Percentiles rank a stretch among this genome's conserved stretches.
Conservation (phyloP, 2,888 invertebrate genomes). For the Emmelina monodactyla region DNA sequence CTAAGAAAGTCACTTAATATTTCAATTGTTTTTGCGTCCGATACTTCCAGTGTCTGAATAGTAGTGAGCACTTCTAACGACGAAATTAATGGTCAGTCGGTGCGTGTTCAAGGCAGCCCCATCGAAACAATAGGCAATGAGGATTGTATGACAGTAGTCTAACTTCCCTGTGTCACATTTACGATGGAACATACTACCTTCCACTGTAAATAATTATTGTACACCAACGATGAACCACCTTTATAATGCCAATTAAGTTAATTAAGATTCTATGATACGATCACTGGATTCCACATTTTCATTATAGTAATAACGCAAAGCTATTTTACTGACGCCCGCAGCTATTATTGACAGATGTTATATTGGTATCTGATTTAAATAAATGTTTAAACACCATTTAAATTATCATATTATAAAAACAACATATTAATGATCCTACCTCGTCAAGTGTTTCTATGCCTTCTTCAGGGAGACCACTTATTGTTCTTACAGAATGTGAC, state of each 20-base stretch:
- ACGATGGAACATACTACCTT: slow-evolving; percentile 37
- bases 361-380: too few relatives aligned
- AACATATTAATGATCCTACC: slow-evolving; percentile 17
- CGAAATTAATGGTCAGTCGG: slow-evolving; percentile 38
- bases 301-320: too few relatives aligned
- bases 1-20: too few relatives aligned
- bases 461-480: slow-evolving; percentile 27
- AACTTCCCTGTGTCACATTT: slow-evolving; percentile 45
- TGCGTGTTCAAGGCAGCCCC: slow-evolving; percentile 47
- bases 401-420: too few relatives aligned
- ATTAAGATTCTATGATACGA: too few relatives aligned
- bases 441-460: slow-evolving; percentile 30
- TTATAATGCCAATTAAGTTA: too few relatives aligned
- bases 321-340: too few relatives aligned
- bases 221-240: too few relatives aligned
- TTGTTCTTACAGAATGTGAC: slow-evolving; percentile 13
- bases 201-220: slow-evolving; percentile 54
- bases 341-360: too few relatives aligned
- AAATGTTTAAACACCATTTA: too few relatives aligned
- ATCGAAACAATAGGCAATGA: slow-evolving; percentile 54
- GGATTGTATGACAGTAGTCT: slow-evolving; percentile 25
- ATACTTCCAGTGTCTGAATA: slow-evolving; percentile 28
- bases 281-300: too few relatives aligned
- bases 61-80: slow-evolving; percentile 30
- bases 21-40: slow-evolving; percentile 21